Evolutionary conservation across 2,113 vertebrate species (phyloP).

Genomic region (Tympanuchus pallidicinctus): DNA sequence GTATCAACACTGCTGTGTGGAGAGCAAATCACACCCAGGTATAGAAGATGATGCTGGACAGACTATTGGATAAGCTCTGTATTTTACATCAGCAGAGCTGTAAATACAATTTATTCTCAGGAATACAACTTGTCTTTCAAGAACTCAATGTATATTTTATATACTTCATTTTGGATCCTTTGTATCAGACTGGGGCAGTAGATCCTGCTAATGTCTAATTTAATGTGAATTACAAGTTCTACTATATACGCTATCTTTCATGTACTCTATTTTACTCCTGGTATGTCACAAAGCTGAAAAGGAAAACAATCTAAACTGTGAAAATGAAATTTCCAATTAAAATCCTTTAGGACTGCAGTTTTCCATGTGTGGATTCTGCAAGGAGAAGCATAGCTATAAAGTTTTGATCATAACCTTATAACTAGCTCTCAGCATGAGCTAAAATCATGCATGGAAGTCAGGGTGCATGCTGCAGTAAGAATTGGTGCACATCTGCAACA

Average conservation of each 20-base stretch:
- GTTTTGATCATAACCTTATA: background rate
- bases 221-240: slow-evolving; percentile 18
- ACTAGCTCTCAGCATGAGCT: slow-evolving; percentile 20
- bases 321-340: slow-evolving; percentile 25
- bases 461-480: slow-evolving; percentile 26
- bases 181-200: background rate
- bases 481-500: slow-evolving; percentile 49
- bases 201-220: background rate
- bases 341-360: background rate
- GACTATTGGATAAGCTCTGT: background rate
- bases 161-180: background rate
- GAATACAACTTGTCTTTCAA: background rate
- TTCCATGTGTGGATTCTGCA: slow-evolving; percentile 6
- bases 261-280: background rate
- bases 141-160: background rate
- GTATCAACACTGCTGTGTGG: background rate
- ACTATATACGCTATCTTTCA: background rate
- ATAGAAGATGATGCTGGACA: background rate
- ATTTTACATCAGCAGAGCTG: slow-evolving; percentile 1
- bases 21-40: background rate
- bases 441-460: background rate
- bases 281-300: background rate
- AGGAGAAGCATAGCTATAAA: background rate
- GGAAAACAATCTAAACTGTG: background rate
- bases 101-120: background rate